These are phyloP conservation scores for Xestia rhomboidea DNA, from an alignment of 2,888 invertebrate genomes.

Conservation along the genomic window DNA sequence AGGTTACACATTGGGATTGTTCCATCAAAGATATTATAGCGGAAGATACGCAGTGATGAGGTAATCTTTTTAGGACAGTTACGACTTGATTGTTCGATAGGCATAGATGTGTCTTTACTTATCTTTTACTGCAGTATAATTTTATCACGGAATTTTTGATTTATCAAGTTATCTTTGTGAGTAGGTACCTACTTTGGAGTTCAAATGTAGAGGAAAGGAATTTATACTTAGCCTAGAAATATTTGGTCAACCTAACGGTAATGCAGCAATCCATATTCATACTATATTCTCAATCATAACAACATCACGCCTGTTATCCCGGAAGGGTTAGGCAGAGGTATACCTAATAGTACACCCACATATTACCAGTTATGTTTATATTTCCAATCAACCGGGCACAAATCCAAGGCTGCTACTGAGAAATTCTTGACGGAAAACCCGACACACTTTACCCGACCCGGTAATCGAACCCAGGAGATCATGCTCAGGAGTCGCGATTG, in stretches of 20 bases:
- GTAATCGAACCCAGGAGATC: too few relatives aligned
- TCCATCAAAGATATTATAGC: slow-evolving; percentile 20
- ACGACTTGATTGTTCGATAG: slow-evolving; percentile 1
- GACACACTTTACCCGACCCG: too few relatives aligned
- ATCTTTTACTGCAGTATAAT: background rate
- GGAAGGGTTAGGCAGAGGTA: too few relatives aligned
- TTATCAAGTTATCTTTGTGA: background rate
- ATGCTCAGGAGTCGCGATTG: too few relatives aligned
- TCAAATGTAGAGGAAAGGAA: background rate
- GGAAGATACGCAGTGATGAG: background rate
- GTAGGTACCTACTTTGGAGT: background rate
- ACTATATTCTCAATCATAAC: background rate
- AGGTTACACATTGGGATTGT: slow-evolving; percentile 2
- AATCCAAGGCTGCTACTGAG: too few relatives aligned
- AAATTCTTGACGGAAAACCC: too few relatives aligned
- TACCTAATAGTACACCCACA: too few relatives aligned
- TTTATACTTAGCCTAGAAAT: background rate
- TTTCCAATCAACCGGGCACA: too few relatives aligned
- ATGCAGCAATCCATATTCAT: background rate
- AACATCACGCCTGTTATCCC: too few relatives aligned
- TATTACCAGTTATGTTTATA: too few relatives aligned
- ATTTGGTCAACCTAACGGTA: background rate
- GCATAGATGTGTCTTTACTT: slow-evolving; percentile 7
- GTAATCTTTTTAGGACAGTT: slow-evolving; percentile 10
- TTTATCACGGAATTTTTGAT: background rate